These are phyloP conservation scores for Cryptocephalus primarius DNA, from an alignment of 2,888 invertebrate species.

Conservation along the genomic window DNA sequence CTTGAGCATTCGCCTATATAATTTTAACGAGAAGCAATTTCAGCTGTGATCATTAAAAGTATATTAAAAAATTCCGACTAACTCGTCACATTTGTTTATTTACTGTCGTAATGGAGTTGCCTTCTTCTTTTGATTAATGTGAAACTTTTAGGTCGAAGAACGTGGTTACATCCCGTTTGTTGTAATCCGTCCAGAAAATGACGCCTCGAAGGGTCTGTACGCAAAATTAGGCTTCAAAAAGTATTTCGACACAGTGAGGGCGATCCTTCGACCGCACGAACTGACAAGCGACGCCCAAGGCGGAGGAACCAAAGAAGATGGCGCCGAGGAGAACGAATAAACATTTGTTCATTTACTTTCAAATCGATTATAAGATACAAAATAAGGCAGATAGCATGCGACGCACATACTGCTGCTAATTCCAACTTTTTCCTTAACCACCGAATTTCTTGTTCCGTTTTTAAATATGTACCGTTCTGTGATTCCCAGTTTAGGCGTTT, in stretches of 20 bases:
- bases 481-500: no score
- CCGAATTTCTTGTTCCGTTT: no score
- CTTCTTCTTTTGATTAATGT: no score
- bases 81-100: no score
- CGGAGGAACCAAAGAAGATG: constrained; percentile 13
- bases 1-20: no score
- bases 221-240: constrained; percentile 73
- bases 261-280: constrained; percentile 55
- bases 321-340: not conserved
- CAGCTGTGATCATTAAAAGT: no score
- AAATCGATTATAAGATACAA: not conserved
- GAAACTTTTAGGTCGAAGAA: constrained; percentile 21
- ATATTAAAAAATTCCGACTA: no score
- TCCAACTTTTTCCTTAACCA: no score
- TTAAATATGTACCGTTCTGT: no score
- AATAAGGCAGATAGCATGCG: not conserved
- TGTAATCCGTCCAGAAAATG: constrained; percentile 78
- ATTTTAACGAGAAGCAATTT: no score
- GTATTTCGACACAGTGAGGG: constrained; percentile 69
- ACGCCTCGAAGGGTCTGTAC: constrained; percentile 74
- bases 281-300: constrained; percentile 26
- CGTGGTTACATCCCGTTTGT: constrained; percentile 71
- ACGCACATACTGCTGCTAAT: no score
- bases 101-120: no score
- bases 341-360: not conserved